Evolutionary conservation across 1,140 invertebrate genomes (phyloP).

Genomic region (Zaprionus ornatus): DNA sequence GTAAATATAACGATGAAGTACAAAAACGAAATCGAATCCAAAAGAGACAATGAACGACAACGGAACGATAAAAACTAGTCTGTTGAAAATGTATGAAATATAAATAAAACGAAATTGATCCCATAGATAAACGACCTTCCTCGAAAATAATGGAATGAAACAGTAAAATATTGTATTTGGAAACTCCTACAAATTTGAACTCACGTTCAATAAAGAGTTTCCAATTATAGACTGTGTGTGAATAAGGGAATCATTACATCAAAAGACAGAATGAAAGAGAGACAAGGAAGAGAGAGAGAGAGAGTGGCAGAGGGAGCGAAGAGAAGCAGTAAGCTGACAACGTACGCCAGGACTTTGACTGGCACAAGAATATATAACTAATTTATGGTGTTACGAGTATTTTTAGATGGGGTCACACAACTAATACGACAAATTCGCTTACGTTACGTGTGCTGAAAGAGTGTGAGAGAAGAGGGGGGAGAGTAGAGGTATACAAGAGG

Average conservation of each 20-base stretch:
- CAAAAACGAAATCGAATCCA: not conserved
- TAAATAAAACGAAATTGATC: not conserved
- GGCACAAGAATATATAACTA: constrained; percentile 20
- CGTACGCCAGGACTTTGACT: not conserved
- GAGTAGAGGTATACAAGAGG: not conserved
- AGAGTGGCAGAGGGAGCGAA: not conserved
- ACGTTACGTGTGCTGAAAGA: not conserved
- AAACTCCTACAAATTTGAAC: not conserved
- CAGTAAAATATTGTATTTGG: not conserved
- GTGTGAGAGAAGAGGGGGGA: not conserved
- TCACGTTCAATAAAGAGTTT: not conserved
- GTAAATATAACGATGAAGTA: not conserved
- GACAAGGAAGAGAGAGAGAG: not conserved
- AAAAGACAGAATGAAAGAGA: not conserved
- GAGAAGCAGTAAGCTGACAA: not conserved
- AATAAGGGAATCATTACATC: not conserved
- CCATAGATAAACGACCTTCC: no score
- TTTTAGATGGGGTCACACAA: constrained; percentile 27
- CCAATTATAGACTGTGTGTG: not conserved
- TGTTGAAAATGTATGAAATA: not conserved
- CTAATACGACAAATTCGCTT: constrained; percentile 3
- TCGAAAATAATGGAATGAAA: not conserved
- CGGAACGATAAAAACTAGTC: not conserved
- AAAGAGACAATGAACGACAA: no score
- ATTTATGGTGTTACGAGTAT: constrained; percentile 26